Percentiles rank a stretch among this genome's conserved stretches.
phyloP scores from a whole-genome alignment of 2,113 vertebrate species.

The Axis porcinus region DNA sequence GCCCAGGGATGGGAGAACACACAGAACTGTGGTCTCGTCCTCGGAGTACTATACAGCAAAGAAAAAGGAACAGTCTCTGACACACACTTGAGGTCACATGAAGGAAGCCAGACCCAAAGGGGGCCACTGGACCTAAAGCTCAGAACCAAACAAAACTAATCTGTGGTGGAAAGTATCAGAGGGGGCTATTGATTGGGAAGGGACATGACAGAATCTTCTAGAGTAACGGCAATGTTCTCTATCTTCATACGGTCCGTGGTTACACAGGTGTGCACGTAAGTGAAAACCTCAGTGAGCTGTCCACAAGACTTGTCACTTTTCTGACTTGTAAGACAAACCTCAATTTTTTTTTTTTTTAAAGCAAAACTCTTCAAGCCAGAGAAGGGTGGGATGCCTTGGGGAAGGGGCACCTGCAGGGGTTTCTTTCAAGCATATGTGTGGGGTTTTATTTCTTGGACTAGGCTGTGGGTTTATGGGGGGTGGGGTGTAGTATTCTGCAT shows the following conservation, averaged over 20 bases:
- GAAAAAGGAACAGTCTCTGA: not conserved
- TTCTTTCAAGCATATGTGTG: not conserved
- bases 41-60: not conserved
- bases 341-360: not conserved
- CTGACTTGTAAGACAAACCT: not conserved
- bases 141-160: not conserved
- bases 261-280: accelerated
- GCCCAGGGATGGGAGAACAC: too few relatives aligned
- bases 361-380: not conserved
- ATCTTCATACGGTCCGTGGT: not conserved
- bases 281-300: not conserved
- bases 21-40: accelerated
- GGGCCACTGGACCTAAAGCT: not conserved
- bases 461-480: not conserved
- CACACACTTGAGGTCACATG: not conserved
- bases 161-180: not conserved
- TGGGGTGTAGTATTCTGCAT: not conserved
- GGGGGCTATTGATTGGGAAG: accelerated
- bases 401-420: not conserved
- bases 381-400: not conserved
- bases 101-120: not conserved
- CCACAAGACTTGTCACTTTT: too few relatives aligned
- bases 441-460: not conserved
- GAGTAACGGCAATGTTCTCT: not conserved
- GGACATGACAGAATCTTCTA: not conserved